Conservation (phyloP, 2,797 vertebrate species). For the Thripadectes ignobilis region DNA sequence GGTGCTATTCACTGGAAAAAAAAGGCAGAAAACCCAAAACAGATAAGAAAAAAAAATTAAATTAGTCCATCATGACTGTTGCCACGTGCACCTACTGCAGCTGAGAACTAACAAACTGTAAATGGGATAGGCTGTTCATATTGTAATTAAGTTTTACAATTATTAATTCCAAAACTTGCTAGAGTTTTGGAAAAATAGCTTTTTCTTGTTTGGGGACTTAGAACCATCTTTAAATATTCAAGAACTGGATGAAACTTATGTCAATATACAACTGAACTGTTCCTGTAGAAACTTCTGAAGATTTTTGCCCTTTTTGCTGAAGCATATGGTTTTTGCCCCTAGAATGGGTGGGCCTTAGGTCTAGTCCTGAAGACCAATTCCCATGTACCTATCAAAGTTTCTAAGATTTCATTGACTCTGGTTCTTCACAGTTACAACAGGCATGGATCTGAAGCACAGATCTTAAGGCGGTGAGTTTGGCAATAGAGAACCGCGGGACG, state of each 20-base stretch:
- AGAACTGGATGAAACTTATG: neutral
- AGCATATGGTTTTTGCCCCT: neutral
- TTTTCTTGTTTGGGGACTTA: neutral
- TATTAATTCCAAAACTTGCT: neutral
- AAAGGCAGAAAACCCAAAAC: neutral
- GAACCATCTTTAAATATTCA: neutral
- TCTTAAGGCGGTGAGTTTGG: neutral
- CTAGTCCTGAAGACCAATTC: neutral
- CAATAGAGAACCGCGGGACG: rapidly evolving
- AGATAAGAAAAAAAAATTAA: neutral
- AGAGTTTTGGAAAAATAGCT: neutral
- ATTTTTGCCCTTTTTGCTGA: neutral
- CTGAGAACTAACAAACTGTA: neutral
- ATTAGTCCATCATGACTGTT: neutral
- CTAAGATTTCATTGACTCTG: neutral
- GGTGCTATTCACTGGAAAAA: neutral
- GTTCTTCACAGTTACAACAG: neutral
- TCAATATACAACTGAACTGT: neutral
- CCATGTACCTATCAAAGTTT: neutral
- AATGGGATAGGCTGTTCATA: neutral
- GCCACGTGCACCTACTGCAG: neutral
- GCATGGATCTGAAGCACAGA: neutral
- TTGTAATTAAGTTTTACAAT: neutral
- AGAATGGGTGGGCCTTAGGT: neutral
- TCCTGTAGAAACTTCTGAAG: neutral